Percentiles rank a stretch among this genome's conserved stretches.
These are phyloP conservation scores for Melanotaenia pygmaea DNA, from an alignment of 2,797 vertebrate genomes.

Conservation along the genomic window DNA sequence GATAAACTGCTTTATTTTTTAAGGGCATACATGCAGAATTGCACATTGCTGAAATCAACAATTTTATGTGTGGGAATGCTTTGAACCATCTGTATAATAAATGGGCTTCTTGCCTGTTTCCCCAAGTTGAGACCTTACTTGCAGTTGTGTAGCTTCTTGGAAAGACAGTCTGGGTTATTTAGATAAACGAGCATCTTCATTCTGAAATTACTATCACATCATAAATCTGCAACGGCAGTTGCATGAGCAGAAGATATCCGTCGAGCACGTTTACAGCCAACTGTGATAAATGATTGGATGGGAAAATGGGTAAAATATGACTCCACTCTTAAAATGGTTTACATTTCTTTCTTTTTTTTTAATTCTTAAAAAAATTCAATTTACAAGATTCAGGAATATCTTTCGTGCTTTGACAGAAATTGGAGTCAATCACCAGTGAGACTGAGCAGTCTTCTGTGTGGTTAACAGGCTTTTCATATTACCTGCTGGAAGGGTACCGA, in stretches of 20 bases:
- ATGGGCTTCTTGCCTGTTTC: constrained; percentile 3
- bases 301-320: not conserved
- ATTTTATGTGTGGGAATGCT: constrained; percentile 12
- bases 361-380: not conserved
- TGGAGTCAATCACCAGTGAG: not conserved
- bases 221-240: not conserved
- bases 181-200: not conserved
- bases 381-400: not conserved
- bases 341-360: not conserved
- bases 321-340: not conserved
- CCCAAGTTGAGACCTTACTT: constrained; percentile 7
- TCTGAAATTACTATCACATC: not conserved
- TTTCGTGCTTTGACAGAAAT: not conserved
- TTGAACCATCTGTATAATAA: constrained; percentile 1
- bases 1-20: constrained; percentile 9
- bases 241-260: not conserved
- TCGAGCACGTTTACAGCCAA: not conserved
- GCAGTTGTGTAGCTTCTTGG: not conserved
- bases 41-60: constrained; percentile 11
- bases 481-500: constrained; percentile 13
- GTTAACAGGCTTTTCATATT: not conserved
- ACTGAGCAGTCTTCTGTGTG: constrained; percentile 1
- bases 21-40: not conserved
- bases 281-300: not conserved
- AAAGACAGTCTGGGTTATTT: constrained; percentile 8